Evolutionary conservation across 2,888 invertebrate species (phyloP), one percentile per base, ranked within the genome.

Genomic region (Nomada ferruginata): DNA sequence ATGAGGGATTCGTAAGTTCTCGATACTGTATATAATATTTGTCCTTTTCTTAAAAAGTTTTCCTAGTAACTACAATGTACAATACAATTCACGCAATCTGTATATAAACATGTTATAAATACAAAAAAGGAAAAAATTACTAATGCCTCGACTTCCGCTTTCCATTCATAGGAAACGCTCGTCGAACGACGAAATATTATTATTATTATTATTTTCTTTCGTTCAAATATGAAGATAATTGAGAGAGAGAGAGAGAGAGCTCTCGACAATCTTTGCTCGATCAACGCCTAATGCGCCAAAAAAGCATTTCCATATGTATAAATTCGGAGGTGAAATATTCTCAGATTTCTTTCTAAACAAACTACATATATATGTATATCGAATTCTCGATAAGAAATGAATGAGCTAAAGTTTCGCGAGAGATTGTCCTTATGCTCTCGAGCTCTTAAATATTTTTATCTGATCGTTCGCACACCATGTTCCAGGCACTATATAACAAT

Each of bases 61-160:
- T 57, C 20, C 82, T 83, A 89, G 68, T 64, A 81, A 64, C 86
- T 89, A 90, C 78, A 81, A 75, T 79, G 71, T 86, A 88, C 81
- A 85, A 86, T 87, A 87, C 89, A 85, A 81, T 86, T 85, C 90
- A 87, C 89, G 87, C 88, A 86, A 85, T 77, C 85, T 83, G 86
- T 91, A 89, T 89, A 89, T 82, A 91, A 89, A 91, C 88, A 88
- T 76, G 79, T 83, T 88, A 91, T 91, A 90, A 91, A 90, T 91
- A 91, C 81, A 89, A 87, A 90, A 90, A 91, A 90, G 90, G 91
- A 80, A 89, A 87, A 90, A 84, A 85, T 91, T 86, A 82, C 86
- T 91, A 90, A 89, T 89, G 90, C 89, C 86, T 87, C 87, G 77
- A 87, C 86, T 83, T 85, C 84, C 75, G 59, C 18, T 50, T 74